Percentiles rank a stretch among this genome's conserved stretches.
These are phyloP conservation scores for Branchipolynoe longqiensis DNA, from an alignment of 2,888 invertebrate genomes.

Conservation along the genomic window DNA sequence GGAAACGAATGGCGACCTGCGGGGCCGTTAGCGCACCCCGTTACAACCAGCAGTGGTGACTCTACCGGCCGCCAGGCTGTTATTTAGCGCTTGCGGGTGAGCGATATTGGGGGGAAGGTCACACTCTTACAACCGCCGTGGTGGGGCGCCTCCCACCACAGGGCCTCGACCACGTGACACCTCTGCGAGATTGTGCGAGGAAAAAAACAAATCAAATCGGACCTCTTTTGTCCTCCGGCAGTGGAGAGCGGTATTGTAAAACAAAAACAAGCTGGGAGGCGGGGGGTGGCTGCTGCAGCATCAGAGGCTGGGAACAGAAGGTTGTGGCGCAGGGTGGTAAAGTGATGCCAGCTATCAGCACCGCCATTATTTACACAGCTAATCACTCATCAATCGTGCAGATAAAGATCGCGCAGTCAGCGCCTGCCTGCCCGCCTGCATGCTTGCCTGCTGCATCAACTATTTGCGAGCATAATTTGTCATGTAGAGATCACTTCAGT, in stretches of 20 bases:
- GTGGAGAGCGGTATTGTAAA: neutral
- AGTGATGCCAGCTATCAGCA: neutral
- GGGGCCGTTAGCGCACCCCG: conserved; percentile 2
- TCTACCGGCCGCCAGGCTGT: neutral
- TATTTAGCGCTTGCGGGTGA: conserved; percentile 14
- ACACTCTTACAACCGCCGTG: conserved; percentile 20
- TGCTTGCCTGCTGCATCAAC: no score
- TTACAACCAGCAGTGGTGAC: conserved; percentile 8
- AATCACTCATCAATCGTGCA: conserved; percentile 39
- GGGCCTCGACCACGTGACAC: neutral
- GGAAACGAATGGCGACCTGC: conserved; percentile 19
- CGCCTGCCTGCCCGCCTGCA: neutral
- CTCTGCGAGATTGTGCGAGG: neutral
- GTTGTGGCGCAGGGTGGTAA: neutral
- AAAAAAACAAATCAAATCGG: neutral
- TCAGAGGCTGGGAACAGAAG: no score
- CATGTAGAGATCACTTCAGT: conserved; percentile 35
- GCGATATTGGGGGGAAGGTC: conserved; percentile 21
- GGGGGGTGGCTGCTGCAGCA: no score
- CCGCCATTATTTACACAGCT: conserved; percentile 22
- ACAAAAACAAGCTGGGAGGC: no score
- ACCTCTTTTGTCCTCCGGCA: conserved; percentile 1
- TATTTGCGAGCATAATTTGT: conserved; percentile 32
- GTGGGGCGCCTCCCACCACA: neutral
- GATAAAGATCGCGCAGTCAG: conserved; percentile 45